Evolutionary conservation across 2,888 invertebrate genomes (phyloP), one percentile per base, ranked within the genome.

Genomic region (Synergus umbraculus): DNA sequence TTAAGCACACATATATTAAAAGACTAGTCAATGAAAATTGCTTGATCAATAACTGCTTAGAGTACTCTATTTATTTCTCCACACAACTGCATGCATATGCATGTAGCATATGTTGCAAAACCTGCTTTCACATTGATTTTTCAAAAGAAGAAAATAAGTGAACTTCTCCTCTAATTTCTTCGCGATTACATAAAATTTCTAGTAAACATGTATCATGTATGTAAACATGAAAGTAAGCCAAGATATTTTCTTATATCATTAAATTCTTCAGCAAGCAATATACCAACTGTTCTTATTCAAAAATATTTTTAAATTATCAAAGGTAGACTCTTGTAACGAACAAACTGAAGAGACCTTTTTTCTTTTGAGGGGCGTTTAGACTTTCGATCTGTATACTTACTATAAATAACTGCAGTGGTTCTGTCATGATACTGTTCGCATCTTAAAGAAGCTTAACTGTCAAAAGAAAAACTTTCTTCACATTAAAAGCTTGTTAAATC

Each of bases 1-100:
- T 67, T 49, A 69, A 13, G 22, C 22, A 37, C 1, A 13, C 29
- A 29, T 46, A 29, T 46, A 5, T 44, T 13, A 67, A 43, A 29
- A 69, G 15, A 22, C 1, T 29, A 15, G n/a, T 37, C 49, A 37
- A 29, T n/a, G n/a, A 37, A 73, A 73, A 73, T 73, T 73, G 54
- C 37, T 73, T 73, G 49, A 73, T 73, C 73, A 73, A 73, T 73
- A 73, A 73, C 54, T 37, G 37, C n/a, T 54, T 73, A 54, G n/a
- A 73, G n/a, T 3, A 73, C 49, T 73, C n/a, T 22, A 49, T 67
- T 67, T 18, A 44, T 54, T 54, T 73, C 49, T 54, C 54, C n/a
- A 8, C n/a, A 65, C 18, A 66, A 44, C 10, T 60, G 7, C 8
- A 18, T 18, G 2, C 9, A 58, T 15, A 49, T 49, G 15, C 46